phyloP scores from a whole-genome alignment of 2,888 invertebrate species.

The Morpho achilles region DNA sequence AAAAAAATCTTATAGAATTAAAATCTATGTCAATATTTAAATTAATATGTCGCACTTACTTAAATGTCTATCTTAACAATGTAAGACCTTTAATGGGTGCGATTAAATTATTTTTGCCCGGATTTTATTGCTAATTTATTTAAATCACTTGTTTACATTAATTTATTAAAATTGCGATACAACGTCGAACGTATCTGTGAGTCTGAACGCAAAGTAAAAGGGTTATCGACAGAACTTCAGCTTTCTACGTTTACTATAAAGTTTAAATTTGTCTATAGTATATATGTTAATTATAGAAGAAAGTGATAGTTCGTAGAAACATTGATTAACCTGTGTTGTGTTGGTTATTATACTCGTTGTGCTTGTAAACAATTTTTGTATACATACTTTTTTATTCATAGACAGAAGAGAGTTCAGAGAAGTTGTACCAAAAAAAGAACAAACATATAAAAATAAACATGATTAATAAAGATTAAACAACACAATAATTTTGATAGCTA shows the following conservation, averaged over 20 bases:
- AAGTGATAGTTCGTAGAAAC: slow-evolving; percentile 10
- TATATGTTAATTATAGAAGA: neutral
- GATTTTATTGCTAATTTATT: slow-evolving; percentile 57
- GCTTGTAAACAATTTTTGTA: neutral
- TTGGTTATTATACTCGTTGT: slow-evolving; percentile 2
- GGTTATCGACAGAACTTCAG: neutral
- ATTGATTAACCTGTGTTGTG: slow-evolving; percentile 10
- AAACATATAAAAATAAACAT: no score
- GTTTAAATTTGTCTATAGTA: neutral
- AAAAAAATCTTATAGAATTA: no score
- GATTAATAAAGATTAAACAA: no score
- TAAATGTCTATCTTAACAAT: slow-evolving; percentile 1
- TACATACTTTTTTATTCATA: no score
- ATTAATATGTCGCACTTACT: neutral
- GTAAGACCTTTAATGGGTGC: slow-evolving; percentile 12
- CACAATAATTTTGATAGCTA: no score
- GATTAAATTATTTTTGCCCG: slow-evolving; percentile 20
- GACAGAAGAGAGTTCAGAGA: no score
- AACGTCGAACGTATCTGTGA: slow-evolving; percentile 13
- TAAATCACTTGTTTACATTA: slow-evolving; percentile 42
- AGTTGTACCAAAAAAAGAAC: no score
- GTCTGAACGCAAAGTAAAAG: neutral
- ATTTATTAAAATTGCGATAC: slow-evolving; percentile 34
- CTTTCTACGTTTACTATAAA: neutral
- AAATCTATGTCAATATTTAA: no score